Conservation (phyloP, 2,888 invertebrate genomes). For the Ferrisia virgata region DNA sequence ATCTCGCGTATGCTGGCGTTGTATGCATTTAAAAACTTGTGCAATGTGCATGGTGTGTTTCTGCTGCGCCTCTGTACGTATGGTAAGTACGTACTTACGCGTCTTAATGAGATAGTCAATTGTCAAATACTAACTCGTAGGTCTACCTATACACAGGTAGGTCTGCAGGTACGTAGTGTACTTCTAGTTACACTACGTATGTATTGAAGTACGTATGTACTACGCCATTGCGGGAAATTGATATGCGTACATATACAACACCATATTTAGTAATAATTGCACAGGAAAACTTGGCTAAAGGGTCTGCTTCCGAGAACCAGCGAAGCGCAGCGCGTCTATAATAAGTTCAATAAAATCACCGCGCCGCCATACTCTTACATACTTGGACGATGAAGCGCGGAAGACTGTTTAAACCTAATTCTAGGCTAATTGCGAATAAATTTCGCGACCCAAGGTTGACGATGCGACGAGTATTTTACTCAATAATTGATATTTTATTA, state of each 20-base stretch:
- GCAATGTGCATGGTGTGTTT: neutral
- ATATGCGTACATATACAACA: neutral
- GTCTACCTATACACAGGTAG: too few species aligned
- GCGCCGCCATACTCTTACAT: neutral
- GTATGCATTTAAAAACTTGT: neutral
- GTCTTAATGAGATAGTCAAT: constrained; percentile 19
- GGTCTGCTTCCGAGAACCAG: neutral
- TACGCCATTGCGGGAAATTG: neutral
- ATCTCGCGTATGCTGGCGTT: too few species aligned
- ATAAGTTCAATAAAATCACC: neutral
- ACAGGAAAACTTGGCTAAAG: neutral
- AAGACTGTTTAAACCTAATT: neutral
- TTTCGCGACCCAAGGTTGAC: constrained; percentile 8
- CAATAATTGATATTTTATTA: constrained; percentile 24
- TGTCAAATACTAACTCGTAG: neutral
- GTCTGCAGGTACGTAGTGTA: too few species aligned
- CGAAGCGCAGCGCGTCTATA: too few species aligned
- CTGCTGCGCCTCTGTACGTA: neutral
- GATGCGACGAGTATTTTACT: constrained; percentile 7
- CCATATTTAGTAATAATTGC: constrained; percentile 30
- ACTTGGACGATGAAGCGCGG: neutral
- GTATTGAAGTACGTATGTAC: neutral
- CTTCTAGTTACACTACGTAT: too few species aligned
- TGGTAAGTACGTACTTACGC: neutral
- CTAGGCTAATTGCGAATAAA: constrained; percentile 14